Evolutionary conservation across 64 coral and sea anemone genomes (phyloP).

Genomic region (Astreopora myriophthalma): DNA sequence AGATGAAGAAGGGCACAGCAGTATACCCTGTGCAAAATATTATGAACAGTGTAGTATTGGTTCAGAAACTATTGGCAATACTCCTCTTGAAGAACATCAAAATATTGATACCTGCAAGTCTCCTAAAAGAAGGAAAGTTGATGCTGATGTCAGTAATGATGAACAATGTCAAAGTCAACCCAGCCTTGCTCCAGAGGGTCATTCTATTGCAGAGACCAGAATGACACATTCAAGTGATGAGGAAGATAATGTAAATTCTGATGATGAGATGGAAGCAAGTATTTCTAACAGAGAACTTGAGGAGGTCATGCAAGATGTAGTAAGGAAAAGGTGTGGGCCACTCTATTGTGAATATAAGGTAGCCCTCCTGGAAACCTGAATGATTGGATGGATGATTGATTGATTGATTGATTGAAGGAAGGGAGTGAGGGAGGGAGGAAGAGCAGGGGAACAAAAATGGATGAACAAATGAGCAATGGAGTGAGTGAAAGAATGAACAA

Average conservation of each 20-base stretch:
- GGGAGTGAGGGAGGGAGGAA: background rate
- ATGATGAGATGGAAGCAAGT: background rate
- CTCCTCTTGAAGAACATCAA: background rate
- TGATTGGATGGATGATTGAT: too few species aligned
- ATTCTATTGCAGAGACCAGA: background rate
- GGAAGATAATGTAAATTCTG: background rate
- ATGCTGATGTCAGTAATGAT: background rate
- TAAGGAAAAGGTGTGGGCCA: background rate
- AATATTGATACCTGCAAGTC: background rate
- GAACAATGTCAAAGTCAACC: background rate
- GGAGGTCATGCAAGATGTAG: constrained; percentile 47
- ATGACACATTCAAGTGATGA: background rate
- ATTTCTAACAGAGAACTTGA: constrained; percentile 42
- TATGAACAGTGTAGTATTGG: background rate
- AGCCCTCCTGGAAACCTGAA: too few species aligned
- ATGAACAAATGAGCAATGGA: background rate
- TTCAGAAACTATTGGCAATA: background rate
- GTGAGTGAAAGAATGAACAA: too few species aligned
- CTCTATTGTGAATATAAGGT: too few species aligned
- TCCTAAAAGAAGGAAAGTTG: constrained; percentile 6
- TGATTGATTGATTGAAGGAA: too few species aligned
- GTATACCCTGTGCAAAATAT: background rate
- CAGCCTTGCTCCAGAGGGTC: background rate
- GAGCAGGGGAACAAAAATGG: background rate
- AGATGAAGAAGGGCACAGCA: background rate